Percentiles rank a stretch among this genome's conserved stretches.
Conservation (phyloP, 2,888 invertebrate species). For the Sinhomidia bicolor region DNA sequence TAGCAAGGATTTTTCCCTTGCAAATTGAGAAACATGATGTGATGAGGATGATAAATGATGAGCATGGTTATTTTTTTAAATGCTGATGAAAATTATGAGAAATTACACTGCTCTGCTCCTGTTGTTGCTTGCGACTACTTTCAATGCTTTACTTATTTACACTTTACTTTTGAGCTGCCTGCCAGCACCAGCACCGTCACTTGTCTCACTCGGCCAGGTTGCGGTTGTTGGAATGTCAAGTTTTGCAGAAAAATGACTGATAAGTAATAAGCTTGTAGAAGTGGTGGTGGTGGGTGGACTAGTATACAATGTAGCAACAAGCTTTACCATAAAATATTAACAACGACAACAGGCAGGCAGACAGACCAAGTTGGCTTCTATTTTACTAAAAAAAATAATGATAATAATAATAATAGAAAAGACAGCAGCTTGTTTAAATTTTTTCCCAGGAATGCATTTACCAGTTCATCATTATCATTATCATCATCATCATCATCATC, state of each 20-base stretch:
- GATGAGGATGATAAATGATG: neutral
- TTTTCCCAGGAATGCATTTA: constrained; percentile 44
- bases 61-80: too few relatives aligned
- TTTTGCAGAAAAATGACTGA: neutral
- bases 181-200: neutral
- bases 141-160: neutral
- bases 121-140: neutral
- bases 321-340: too few relatives aligned
- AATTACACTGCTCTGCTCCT: neutral
- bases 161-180: neutral
- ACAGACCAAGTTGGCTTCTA: too few relatives aligned
- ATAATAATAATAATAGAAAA: neutral
- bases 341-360: too few relatives aligned
- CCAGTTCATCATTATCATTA: constrained; percentile 22
- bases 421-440: neutral
- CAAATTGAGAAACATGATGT: neutral
- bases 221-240: neutral
- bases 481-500: neutral
- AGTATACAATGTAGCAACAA: too few relatives aligned
- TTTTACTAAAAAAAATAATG: neutral
- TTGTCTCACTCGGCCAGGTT: neutral
- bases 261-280: neutral
- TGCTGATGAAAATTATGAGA: constrained; percentile 36
- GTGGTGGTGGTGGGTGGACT: too few relatives aligned
- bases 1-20: neutral